Evolutionary conservation across 2,113 vertebrate genomes (phyloP), one percentile per base, ranked within the genome.

Genomic region (Ammodytes marinus): DNA sequence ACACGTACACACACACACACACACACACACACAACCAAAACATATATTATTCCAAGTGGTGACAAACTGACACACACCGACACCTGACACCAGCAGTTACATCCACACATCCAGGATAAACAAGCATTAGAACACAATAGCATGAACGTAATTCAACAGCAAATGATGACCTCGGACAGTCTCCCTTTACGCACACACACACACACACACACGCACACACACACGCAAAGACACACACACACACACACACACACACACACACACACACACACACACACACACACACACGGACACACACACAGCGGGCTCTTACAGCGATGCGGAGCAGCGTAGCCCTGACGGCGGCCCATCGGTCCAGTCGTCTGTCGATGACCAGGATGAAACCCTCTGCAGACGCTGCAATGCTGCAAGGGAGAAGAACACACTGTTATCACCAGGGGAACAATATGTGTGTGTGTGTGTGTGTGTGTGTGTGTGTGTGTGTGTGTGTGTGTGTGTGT

Each of bases 281-380:
- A 42, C 50, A 84, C 4, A 19, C 6, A 47, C 19, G 57, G 10
- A 57, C 17, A 64, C n/a, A 39, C 17, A 67, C 14, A 73, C 43
- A 47, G 27, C 1, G 11, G 35, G 52, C 3, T 73, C 97, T 99
- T 88, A 99, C 98, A 79, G 97, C 96, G 92, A 99, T 99, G 78
- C 97, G 95, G 90, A 97, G 96, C 90, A 99, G 96, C 4, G 98
- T 97, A 9, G 97, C 95, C 94, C 97, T 98, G 90, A 99, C 97
- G 0, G 98, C 97, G 46, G 97, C 96, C 98, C 98, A 99, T 97
- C 96, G 97, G 97, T 99, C 98, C 95, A 96, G 97, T 77, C 98
- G 96, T 79, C 98, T 96, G 94, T 99, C 98, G 90, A 99, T 97
- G 94, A 99, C 96, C 91, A 99, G 95, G 93, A 99, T 97, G 96